These are phyloP conservation scores for Drepana falcataria DNA, from an alignment of 2,888 invertebrate species.

Conservation along the genomic window DNA sequence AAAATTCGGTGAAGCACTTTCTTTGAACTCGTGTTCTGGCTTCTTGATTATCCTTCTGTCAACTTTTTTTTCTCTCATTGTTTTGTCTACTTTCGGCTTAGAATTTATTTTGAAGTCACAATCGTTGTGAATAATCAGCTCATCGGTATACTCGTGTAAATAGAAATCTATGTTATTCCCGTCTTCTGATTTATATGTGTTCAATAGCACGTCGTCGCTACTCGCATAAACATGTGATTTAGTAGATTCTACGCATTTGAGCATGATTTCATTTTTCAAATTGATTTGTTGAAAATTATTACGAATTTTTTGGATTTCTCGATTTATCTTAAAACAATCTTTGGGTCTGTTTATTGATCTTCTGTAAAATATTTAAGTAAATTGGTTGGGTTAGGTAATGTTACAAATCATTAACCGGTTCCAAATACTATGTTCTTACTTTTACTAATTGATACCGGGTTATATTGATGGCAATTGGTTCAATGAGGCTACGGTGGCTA, in stretches of 20 bases:
- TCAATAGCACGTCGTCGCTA: constrained; percentile 21
- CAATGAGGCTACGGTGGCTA: too few species aligned
- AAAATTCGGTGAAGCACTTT: constrained; percentile 14
- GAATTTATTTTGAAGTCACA: constrained; percentile 42
- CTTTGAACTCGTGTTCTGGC: not conserved
- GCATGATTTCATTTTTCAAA: constrained; percentile 45
- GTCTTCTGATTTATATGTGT: constrained; percentile 25
- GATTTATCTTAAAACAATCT: constrained; percentile 38
- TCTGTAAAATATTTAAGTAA: constrained; percentile 26
- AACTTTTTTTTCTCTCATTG: constrained; percentile 15
- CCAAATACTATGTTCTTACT: not conserved
- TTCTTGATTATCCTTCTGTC: constrained; percentile 11
- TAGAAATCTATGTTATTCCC: constrained; percentile 29
- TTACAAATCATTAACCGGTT: too few species aligned
- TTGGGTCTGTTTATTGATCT: constrained; percentile 40
- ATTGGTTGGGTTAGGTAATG: not conserved
- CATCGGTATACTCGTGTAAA: constrained; percentile 29
- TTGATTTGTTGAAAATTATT: constrained; percentile 45
- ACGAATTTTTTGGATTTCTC: constrained; percentile 52
- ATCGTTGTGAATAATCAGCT: constrained; percentile 43
- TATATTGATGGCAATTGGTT: too few species aligned
- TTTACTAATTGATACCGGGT: too few species aligned
- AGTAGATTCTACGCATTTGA: constrained; percentile 31
- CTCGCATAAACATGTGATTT: constrained; percentile 21
- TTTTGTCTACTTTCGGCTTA: constrained; percentile 23